Evolutionary conservation across 2,797 vertebrate species (phyloP).

Genomic region (Calcarius lapponicus): DNA sequence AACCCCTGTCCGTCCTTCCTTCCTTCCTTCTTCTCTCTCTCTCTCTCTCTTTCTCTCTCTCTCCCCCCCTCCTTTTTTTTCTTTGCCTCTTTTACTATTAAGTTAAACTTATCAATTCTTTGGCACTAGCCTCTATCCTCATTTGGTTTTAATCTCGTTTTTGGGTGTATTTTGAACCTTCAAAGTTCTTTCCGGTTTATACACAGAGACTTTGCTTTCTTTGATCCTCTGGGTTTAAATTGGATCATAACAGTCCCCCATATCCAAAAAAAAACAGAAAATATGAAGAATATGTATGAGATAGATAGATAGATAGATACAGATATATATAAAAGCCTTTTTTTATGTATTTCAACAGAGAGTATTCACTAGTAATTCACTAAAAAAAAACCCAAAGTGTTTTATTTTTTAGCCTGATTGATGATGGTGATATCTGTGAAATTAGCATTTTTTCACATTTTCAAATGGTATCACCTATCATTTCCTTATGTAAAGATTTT

Average conservation of each 20-base stretch:
- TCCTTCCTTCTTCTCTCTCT: too few relatives aligned
- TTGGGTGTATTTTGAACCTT: background rate
- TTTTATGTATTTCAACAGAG: background rate
- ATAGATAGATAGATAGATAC: background rate
- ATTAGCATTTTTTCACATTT: background rate
- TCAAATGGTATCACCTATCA: background rate
- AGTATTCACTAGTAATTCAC: background rate
- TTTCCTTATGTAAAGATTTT: background rate
- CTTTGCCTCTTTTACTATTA: background rate
- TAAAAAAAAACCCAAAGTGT: fast-evolving
- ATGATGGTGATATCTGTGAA: background rate
- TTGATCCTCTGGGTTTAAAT: background rate
- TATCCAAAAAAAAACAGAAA: background rate
- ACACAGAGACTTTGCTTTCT: background rate
- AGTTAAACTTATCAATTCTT: background rate
- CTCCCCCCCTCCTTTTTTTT: too few relatives aligned
- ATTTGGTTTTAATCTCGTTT: background rate
- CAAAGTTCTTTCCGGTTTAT: background rate
- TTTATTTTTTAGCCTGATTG: background rate
- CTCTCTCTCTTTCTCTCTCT: too few relatives aligned
- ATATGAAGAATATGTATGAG: background rate
- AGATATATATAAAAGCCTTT: background rate
- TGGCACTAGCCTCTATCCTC: background rate
- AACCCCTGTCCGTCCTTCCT: too few relatives aligned
- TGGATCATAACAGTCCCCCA: background rate